Conservation (phyloP, 2,888 invertebrate genomes). For the Agonopterix arenella region DNA sequence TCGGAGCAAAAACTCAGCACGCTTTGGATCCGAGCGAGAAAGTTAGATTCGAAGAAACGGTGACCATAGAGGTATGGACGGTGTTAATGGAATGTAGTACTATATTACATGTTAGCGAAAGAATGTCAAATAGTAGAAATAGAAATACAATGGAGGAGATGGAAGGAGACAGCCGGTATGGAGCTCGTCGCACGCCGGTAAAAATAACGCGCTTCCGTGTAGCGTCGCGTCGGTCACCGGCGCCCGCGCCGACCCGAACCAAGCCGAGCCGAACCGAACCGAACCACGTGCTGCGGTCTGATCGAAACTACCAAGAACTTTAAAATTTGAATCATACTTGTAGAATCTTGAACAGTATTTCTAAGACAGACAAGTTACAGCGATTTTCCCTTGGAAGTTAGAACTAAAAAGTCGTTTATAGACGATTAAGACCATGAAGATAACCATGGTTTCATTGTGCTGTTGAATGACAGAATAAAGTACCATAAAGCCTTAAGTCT, state of each 20-base stretch:
- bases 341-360: no score
- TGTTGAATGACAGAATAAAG: no score
- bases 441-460: no score
- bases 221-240: constrained; percentile 1
- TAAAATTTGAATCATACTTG: no score
- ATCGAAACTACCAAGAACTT: no score
- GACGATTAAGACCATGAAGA: no score
- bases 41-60: neutral
- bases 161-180: constrained; percentile 6
- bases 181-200: constrained; percentile 19
- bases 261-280: neutral
- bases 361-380: no score
- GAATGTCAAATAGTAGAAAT: constrained; percentile 14
- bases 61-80: neutral
- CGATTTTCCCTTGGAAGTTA: no score
- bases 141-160: constrained; percentile 23
- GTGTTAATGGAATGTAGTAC: constrained; percentile 5
- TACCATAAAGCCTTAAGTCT: no score
- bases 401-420: no score
- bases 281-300: neutral
- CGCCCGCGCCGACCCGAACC: no score
- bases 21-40: constrained; percentile 8
- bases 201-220: constrained; percentile 35
- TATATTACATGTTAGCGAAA: neutral
- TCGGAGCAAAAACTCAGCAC: constrained; percentile 2